Base-by-base conservation (phyloP, 2,888 invertebrate species). In the Colostygia pectinataria region DNA sequence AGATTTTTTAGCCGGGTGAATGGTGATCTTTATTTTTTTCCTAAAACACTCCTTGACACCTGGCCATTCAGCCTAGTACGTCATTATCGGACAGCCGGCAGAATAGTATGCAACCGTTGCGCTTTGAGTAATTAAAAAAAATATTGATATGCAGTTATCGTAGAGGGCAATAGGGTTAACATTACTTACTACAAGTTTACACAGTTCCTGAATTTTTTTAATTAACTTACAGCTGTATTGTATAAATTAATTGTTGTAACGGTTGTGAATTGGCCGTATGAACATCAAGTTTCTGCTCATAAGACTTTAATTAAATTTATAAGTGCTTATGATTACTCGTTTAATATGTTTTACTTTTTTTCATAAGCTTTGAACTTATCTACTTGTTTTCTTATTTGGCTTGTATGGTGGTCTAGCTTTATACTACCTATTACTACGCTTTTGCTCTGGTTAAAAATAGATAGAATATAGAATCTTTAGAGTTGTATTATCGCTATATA, bases 1-100 rank as follows among this genome's bases (percentile, higher is more conserved):
- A 73, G 89, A 88, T 88, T 88, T 87, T 85, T 86, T 84, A 81
- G 75, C 66, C 72, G 69, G 74, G 73, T 69, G 73, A 79, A 80
- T 76, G 75, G 74, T 55, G 66, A 66, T 76, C 81, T 82, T 80
- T 79, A 73, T 71, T 78, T 80, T 81, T 80, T 81, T 77, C 74
- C 67, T 71, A 61, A 78, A 77, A 77, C 69, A 67, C 60, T 68
- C 65, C 64, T 64, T 76, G 81, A 77, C 88, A 89, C 86, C 88
- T 87, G 88, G 84, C 76, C 64, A 72, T 77, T 71, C 71, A 59
- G 76, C 71, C 80, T 77, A 80, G 76, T 66, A 47, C 67, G 68
- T 74, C 71, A 77, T 77, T 77, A 76, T 69, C 63, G 44, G 50
- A 53, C 63, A 63, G 66, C 67, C 61, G 65, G 62, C 63, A 45